Conservation (phyloP, 2,113 vertebrate genomes). For the Corvus moneduloides region DNA sequence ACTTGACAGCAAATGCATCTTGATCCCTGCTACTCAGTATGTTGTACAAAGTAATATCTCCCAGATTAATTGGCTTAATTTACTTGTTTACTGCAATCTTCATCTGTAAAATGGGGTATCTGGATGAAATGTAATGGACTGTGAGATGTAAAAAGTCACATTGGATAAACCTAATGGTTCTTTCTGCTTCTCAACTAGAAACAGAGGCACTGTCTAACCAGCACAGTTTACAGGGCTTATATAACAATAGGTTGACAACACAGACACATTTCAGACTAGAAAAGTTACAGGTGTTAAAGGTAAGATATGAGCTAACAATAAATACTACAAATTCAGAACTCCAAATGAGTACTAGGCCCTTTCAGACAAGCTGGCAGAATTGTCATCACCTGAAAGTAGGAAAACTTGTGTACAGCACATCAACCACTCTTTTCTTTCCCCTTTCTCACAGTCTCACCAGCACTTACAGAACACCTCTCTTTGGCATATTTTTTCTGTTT, state of each 20-base stretch:
- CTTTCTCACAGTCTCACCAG: background rate
- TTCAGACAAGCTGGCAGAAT: background rate
- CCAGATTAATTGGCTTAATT: background rate
- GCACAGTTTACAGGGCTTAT: background rate
- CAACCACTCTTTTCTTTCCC: background rate
- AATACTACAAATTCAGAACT: background rate
- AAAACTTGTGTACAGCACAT: background rate
- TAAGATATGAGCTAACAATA: background rate
- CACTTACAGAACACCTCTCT: background rate
- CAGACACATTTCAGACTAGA: background rate
- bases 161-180: background rate
- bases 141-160: background rate
- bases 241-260: background rate
- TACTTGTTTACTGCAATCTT: background rate
- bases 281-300: background rate
- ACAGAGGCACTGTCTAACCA: background rate
- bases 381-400: background rate
- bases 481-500: background rate
- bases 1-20: background rate
- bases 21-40: background rate
- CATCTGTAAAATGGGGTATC: background rate
- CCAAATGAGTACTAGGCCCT: background rate
- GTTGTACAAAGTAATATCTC: background rate
- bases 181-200: background rate
- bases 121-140: background rate